Conservation (phyloP, 2,113 vertebrate species). For the Clarias macrocephalus region DNA sequence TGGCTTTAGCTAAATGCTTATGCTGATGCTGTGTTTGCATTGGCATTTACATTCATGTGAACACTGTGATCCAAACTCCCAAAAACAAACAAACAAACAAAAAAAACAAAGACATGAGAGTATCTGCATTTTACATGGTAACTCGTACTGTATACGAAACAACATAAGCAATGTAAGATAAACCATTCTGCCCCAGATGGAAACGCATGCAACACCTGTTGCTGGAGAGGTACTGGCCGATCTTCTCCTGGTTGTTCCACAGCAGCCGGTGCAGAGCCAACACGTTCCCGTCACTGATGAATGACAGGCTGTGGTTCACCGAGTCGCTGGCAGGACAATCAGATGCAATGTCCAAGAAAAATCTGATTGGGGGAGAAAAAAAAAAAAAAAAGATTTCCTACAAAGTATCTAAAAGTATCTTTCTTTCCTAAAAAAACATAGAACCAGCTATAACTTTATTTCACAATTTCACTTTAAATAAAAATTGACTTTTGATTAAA, state of each 20-base stretch:
- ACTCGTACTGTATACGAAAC: too few relatives aligned
- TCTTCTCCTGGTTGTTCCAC: slow-evolving; percentile 98
- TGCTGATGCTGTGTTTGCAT: neutral
- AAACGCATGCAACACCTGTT: slow-evolving; percentile 78
- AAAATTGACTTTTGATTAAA: too few relatives aligned
- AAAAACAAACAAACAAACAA: neutral
- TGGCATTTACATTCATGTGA: neutral
- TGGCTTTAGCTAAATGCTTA: neutral
- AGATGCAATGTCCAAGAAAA: slow-evolving; percentile 95
- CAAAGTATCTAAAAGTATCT: too few relatives aligned
- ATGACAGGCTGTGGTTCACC: slow-evolving; percentile 94
- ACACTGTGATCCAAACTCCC: neutral
- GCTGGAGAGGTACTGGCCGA: slow-evolving; percentile 87
- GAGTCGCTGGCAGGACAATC: slow-evolving; percentile 93
- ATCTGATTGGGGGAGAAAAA: slow-evolving; percentile 67
- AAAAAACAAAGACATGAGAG: neutral
- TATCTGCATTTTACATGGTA: neutral
- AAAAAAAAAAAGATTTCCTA: neutral
- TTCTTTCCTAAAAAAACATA: too few relatives aligned
- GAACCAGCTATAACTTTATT: too few relatives aligned
- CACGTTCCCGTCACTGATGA: slow-evolving; percentile 96
- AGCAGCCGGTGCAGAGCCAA: slow-evolving; percentile 83
- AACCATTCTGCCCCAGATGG: neutral
- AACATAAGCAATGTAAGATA: neutral
- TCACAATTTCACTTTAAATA: too few relatives aligned